phyloP scores from a whole-genome alignment of 2,113 vertebrate species.

The Oriolus oriolus region DNA sequence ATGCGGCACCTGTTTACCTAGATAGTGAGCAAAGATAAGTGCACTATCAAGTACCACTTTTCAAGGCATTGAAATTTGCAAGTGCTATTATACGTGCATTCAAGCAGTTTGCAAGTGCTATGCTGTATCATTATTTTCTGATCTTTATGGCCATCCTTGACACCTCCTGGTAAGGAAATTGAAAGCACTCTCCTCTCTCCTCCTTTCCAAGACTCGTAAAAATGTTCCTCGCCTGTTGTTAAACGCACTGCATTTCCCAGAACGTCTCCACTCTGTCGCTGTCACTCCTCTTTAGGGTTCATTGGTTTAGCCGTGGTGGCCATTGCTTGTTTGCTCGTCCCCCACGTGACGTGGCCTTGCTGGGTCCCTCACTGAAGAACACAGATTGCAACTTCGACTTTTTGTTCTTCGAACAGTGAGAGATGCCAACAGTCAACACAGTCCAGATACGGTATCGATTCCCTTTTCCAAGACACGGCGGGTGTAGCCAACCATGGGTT shows the following conservation, averaged over 20 bases:
- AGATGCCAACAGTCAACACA: slow-evolving; percentile 47
- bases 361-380: slow-evolving; percentile 27
- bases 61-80: slow-evolving; percentile 91
- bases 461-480: slow-evolving; percentile 25
- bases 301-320: slow-evolving; percentile 10
- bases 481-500: slow-evolving; percentile 31
- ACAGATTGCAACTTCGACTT: slow-evolving; percentile 30
- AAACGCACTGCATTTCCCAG: slow-evolving; percentile 18
- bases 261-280: slow-evolving; percentile 5
- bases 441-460: slow-evolving; percentile 3
- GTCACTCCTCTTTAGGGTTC: slow-evolving; percentile 47
- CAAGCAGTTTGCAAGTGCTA: slow-evolving; percentile 85
- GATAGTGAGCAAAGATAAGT: slow-evolving; percentile 75
- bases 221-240: slow-evolving; percentile 15
- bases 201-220: slow-evolving; percentile 37
- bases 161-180: slow-evolving; percentile 63
- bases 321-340: background rate
- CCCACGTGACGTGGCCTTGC: background rate
- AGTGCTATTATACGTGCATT: slow-evolving; percentile 93
- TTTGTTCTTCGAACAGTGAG: slow-evolving; percentile 17
- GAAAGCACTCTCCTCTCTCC: slow-evolving; percentile 41
- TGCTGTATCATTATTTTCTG: slow-evolving; percentile 73
- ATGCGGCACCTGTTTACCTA: slow-evolving; percentile 87
- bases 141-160: slow-evolving; percentile 68
- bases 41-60: slow-evolving; percentile 84